Evolutionary conservation across 2,113 vertebrate genomes (phyloP).

Genomic region (Tachysurus vachellii): DNA sequence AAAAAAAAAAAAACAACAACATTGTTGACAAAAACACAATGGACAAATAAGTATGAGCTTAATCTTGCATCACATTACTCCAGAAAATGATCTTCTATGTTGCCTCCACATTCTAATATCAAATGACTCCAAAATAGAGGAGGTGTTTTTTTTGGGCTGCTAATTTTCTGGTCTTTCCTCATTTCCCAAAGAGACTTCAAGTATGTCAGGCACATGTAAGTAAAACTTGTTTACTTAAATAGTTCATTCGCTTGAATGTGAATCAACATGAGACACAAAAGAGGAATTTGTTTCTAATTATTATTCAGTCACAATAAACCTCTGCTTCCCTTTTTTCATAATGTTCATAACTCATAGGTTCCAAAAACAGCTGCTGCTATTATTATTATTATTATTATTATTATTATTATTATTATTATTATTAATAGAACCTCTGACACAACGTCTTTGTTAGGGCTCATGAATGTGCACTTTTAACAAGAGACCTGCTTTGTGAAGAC

Average conservation of each 20-base stretch:
- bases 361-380: neutral
- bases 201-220: neutral
- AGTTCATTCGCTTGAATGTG: neutral
- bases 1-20: neutral
- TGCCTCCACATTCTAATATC: neutral
- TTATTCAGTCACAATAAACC: neutral
- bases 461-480: neutral
- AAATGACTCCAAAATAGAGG: neutral
- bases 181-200: neutral
- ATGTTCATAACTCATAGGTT: neutral
- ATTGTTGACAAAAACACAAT: neutral
- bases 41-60: neutral
- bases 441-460: too few relatives aligned
- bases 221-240: neutral
- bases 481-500: neutral
- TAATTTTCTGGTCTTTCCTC: constrained; percentile 4
- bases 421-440: too few relatives aligned
- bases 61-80: neutral
- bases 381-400: neutral
- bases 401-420: neutral
- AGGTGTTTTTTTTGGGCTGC: neutral
- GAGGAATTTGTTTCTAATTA: neutral
- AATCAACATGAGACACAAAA: neutral
- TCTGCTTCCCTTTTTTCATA: neutral
- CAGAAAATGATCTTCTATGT: neutral